Base-by-base conservation (phyloP, 1,140 invertebrate species). In the Chelonus insularis region DNA sequence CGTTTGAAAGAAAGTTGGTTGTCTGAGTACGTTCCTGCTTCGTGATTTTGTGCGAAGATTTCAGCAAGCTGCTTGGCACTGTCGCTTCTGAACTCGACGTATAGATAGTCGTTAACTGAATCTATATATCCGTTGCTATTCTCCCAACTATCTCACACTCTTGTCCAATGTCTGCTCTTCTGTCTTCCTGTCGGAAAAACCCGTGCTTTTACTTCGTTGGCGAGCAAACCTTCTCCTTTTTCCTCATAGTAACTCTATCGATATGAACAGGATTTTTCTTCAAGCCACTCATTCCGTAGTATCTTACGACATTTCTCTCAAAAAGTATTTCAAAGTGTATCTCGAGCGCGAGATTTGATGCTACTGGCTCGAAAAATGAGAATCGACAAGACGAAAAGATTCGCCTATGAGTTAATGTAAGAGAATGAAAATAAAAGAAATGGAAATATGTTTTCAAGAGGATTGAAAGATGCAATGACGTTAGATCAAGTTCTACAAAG, bases 31-130 rank as follows among this genome's bases (percentile, higher is more conserved):
- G 36, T 39, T 8, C 7, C 36, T 43, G 41, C 1, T 8, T 43
- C 12, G 8, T 18, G 8, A 43, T 18, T 16, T 43, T 43, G 41
- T 18, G 41, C 8, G 18, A 16, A 18, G 41, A 14, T 43, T 18
- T 18, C 12, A 14, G 12, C 8, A 14, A 43, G 41, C 21, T 21
- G 20, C 52, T 55, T 55, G 34, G 52, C 36, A 39, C 16, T 37
- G 52, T 23, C 52, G 18, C 52, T 55, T 12, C 20, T 52, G 29
- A 52, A n/a, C 14, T 5, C 52, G 61, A 63, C 41, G 36, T 63
- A 63, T 63, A 43, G 61, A 52, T 57, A 43, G 55, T 62, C 60
- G 60, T 63, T 63, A 57, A 45, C 37, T 32, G 47, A 57, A 56
- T 63, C 61, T 57, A 57, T 52, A 52, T 51, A 41, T 65, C 25